phyloP scores from a whole-genome alignment of 2,888 invertebrate genomes.

The Rotaria magnacalcarata region DNA sequence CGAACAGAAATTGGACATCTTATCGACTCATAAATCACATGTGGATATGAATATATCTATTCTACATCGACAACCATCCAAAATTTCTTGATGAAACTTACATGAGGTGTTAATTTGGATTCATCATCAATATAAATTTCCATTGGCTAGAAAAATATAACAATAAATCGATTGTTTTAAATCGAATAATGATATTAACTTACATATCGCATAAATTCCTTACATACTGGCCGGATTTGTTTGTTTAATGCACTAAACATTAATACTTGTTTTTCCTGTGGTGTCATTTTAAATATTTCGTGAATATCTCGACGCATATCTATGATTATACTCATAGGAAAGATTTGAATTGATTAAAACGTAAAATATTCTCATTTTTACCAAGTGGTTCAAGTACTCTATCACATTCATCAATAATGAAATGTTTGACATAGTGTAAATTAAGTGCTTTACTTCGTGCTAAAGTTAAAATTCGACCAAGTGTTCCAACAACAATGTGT shows the following conservation, averaged over 20 bases:
- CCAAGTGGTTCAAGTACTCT: conserved; percentile 95
- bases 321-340: no score
- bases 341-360: no score
- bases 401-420: conserved; percentile 97
- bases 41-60: no score
- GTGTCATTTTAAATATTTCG: conserved; percentile 96
- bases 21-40: no score
- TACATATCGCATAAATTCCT: conserved; percentile 99
- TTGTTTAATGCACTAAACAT: conserved; percentile 99
- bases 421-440: conserved; percentile 91
- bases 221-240: conserved; percentile 98
- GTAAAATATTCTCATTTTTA: conserved; percentile 61
- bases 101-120: conserved; percentile 91
- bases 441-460: conserved; percentile 77
- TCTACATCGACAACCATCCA: no score
- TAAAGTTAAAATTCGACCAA: conserved; percentile 89
- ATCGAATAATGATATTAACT: no score
- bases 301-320: conserved; percentile 81
- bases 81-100: not conserved
- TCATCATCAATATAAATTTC: conserved; percentile 99
- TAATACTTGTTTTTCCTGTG: conserved; percentile 99
- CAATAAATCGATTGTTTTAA: no score
- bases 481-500: conserved; percentile 97
- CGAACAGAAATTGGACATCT: no score
- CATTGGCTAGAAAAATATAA: conserved; percentile 73